Evolutionary conservation across 2,888 invertebrate genomes (phyloP).

Genomic region (Synergus laeviventris): DNA sequence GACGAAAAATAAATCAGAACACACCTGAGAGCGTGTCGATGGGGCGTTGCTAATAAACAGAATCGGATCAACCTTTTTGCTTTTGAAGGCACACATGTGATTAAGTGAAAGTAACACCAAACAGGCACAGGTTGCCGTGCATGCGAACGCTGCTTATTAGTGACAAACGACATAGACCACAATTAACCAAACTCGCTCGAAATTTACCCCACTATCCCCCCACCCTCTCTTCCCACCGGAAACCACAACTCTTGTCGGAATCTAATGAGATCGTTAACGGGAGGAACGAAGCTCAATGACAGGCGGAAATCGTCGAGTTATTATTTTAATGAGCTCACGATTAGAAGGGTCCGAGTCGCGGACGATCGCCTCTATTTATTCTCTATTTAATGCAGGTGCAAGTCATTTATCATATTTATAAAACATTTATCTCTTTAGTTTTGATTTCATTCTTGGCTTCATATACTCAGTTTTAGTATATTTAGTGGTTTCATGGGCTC

Average conservation of each 20-base stretch:
- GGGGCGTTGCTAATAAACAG: constrained; percentile 29
- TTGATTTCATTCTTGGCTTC: too few relatives aligned
- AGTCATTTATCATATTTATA: neutral
- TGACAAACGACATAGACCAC: constrained; percentile 23
- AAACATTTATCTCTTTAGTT: neutral
- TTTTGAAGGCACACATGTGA: constrained; percentile 40
- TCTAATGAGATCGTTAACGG: neutral
- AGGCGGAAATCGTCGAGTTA: constrained; percentile 5
- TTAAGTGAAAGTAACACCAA: constrained; percentile 53
- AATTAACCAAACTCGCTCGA: constrained; percentile 14
- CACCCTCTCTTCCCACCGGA: neutral
- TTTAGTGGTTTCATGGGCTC: too few relatives aligned
- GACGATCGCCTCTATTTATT: neutral
- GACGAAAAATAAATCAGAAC: neutral
- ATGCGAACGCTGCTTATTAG: constrained; percentile 38
- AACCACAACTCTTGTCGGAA: constrained; percentile 12
- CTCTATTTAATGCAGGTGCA: neutral
- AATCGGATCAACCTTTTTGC: constrained; percentile 46
- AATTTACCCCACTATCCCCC: neutral
- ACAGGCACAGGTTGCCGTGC: constrained; percentile 32
- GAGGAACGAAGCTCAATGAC: constrained; percentile 18
- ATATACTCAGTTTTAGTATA: too few relatives aligned
- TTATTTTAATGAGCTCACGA: neutral
- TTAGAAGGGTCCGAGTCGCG: neutral
- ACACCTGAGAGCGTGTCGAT: neutral